These are phyloP conservation scores for Notolabrus celidotus DNA, from an alignment of 2,797 vertebrate species.

Conservation along the genomic window DNA sequence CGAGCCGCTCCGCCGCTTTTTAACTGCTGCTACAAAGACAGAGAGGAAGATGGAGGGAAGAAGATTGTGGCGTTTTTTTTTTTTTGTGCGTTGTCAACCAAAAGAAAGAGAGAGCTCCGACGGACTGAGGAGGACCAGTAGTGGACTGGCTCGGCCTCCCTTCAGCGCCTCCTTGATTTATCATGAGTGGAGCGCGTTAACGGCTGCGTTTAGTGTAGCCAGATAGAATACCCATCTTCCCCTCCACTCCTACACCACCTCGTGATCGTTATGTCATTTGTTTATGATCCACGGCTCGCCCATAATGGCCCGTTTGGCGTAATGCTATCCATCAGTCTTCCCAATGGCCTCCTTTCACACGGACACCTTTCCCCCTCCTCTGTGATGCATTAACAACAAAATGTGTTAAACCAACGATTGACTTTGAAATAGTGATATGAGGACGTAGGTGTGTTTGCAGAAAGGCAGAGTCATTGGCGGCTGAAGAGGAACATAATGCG, in stretches of 20 bases:
- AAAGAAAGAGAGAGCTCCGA: constrained; percentile 11
- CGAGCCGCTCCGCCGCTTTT: constrained; percentile 53
- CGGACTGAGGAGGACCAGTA: constrained; percentile 36
- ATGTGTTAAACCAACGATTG: constrained; percentile 70
- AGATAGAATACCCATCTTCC: constrained; percentile 65
- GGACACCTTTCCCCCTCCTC: constrained; percentile 51
- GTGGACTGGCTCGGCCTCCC: constrained; percentile 42
- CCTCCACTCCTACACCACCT: constrained; percentile 63
- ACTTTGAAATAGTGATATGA: constrained; percentile 70
- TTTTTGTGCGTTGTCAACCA: constrained; percentile 32
- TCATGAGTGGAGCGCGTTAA: constrained; percentile 57
- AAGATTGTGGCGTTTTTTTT: constrained; percentile 32
- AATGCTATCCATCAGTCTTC: constrained; percentile 78
- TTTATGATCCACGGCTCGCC: constrained; percentile 77
- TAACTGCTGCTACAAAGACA: constrained; percentile 41
- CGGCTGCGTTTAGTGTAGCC: constrained; percentile 68
- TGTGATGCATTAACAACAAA: constrained; percentile 67
- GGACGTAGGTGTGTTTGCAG: constrained; percentile 63
- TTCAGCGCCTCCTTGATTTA: constrained; percentile 65
- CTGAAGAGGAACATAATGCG: constrained; percentile 49
- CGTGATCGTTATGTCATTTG: constrained; percentile 77
- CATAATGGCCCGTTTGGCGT: constrained; percentile 73
- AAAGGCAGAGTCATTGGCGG: constrained; percentile 44
- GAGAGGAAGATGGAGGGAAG: constrained; percentile 14
- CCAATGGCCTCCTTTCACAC: constrained; percentile 68